Evolutionary conservation across 2,797 vertebrate genomes (phyloP).

Genomic region (Hirundo rustica): DNA sequence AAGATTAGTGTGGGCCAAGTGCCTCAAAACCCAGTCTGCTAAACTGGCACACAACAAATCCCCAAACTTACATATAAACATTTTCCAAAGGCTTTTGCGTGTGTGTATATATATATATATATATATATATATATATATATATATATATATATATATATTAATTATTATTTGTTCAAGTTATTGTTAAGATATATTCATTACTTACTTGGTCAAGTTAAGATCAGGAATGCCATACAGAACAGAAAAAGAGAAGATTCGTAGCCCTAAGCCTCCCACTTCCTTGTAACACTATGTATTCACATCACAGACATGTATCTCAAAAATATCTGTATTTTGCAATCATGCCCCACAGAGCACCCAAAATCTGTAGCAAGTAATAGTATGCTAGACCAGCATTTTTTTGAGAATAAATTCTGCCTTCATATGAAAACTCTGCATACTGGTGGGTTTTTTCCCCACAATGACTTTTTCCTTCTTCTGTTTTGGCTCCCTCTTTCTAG

Average conservation of each 20-base stretch:
- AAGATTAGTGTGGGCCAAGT: conserved; percentile 13
- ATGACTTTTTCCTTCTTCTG: background rate
- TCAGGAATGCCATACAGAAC: background rate
- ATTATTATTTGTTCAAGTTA: background rate
- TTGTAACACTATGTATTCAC: background rate
- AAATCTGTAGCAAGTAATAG: background rate
- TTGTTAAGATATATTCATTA: background rate
- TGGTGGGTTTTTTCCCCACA: background rate
- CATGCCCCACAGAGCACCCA: background rate
- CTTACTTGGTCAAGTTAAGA: background rate
- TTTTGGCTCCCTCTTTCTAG: background rate
- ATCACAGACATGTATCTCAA: background rate
- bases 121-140: no score
- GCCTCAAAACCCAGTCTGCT: background rate
- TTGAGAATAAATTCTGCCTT: background rate
- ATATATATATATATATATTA: no score
- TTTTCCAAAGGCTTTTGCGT: background rate
- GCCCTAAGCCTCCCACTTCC: background rate
- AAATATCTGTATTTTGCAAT: background rate
- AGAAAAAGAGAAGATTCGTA: background rate
- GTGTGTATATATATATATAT: no score
- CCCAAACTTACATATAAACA: background rate
- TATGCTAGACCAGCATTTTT: background rate
- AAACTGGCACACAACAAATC: background rate
- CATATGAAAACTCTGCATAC: background rate